These are phyloP conservation scores for Pachyrhynchus sulphureomaculatus DNA, from an alignment of 1,140 invertebrate species.

Conservation along the genomic window DNA sequence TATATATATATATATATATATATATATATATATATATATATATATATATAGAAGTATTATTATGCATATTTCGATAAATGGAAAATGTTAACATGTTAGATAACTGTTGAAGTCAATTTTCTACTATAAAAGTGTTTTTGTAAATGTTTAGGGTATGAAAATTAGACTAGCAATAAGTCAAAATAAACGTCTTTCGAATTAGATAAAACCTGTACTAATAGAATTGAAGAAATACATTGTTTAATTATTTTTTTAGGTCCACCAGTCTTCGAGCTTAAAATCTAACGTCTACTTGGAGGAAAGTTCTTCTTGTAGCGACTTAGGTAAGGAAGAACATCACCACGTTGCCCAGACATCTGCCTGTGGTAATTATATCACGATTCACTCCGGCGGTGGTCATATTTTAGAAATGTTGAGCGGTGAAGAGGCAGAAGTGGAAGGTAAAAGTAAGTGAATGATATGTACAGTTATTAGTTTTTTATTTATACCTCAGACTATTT, in stretches of 20 bases:
- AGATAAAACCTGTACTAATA: too few relatives aligned
- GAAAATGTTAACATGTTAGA: too few relatives aligned
- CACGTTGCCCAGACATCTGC: constrained; percentile 19
- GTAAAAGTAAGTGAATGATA: constrained; percentile 7
- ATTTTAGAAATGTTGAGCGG: constrained; percentile 66
- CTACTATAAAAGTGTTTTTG: too few relatives aligned
- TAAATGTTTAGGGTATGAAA: too few relatives aligned
- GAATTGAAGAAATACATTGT: constrained; percentile 13
- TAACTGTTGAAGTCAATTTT: neutral
- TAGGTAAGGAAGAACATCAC: constrained; percentile 45
- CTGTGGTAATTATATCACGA: constrained; percentile 42
- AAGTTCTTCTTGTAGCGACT: constrained; percentile 51
- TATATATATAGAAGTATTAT: too few relatives aligned
- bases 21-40: too few relatives aligned
- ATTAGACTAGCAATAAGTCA: too few relatives aligned
- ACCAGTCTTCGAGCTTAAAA: constrained; percentile 38
- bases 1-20: too few relatives aligned
- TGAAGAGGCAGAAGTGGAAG: constrained; percentile 64
- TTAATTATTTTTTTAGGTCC: constrained; percentile 9
- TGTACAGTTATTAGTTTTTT: neutral
- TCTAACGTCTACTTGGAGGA: constrained; percentile 47
- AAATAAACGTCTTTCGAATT: too few relatives aligned
- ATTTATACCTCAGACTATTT: too few relatives aligned
- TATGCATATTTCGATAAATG: too few relatives aligned
- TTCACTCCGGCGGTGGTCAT: constrained; percentile 46